Conservation (phyloP, 2,888 invertebrate genomes). For the Drosophila neoperkinsi region DNA sequence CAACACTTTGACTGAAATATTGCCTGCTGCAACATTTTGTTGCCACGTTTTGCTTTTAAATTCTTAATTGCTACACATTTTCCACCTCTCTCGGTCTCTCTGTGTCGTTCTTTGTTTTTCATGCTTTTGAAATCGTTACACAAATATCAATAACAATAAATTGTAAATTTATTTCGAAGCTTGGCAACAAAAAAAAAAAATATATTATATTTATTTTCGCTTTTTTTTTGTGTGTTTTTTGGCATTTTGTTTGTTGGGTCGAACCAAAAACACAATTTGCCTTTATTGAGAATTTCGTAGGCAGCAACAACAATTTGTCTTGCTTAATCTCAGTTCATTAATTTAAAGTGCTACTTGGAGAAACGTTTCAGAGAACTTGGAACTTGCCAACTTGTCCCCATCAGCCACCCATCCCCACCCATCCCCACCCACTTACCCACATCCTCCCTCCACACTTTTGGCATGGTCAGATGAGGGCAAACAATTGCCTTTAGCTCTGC, state of each 20-base stretch:
- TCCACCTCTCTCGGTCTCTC: background rate
- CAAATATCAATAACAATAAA: conserved; percentile 80
- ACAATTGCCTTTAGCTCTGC: conserved; percentile 20
- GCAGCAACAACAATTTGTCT: conserved; percentile 74
- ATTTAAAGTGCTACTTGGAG: conserved; percentile 77
- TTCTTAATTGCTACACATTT: conserved; percentile 66
- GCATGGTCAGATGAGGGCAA: conserved; percentile 20
- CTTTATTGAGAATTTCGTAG: conserved; percentile 51
- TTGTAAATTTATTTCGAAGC: conserved; percentile 67
- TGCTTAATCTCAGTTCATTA: conserved; percentile 81
- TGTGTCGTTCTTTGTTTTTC: background rate
- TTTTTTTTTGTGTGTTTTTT: conserved; percentile 26
- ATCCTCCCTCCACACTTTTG: background rate
- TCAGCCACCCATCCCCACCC: too few species aligned
- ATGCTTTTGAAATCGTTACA: conserved; percentile 39
- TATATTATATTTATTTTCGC: conserved; percentile 11
- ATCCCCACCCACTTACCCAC: background rate
- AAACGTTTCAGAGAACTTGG: conserved; percentile 9
- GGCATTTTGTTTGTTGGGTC: conserved; percentile 6
- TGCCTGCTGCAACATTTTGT: conserved; percentile 37
- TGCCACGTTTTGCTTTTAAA: conserved; percentile 63
- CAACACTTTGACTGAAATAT: conserved; percentile 46
- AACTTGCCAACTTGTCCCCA: conserved; percentile 4
- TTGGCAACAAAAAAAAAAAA: conserved; percentile 44
- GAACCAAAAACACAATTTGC: conserved; percentile 70